A percentile compares a stretch with the other conserved stretches of the same genome.
Evolutionary conservation across 30 jellyfish, hydroid and myxozoan genomes (phyloP).

Genomic region (Aurelia aurita complex sp. Pacific): DNA sequence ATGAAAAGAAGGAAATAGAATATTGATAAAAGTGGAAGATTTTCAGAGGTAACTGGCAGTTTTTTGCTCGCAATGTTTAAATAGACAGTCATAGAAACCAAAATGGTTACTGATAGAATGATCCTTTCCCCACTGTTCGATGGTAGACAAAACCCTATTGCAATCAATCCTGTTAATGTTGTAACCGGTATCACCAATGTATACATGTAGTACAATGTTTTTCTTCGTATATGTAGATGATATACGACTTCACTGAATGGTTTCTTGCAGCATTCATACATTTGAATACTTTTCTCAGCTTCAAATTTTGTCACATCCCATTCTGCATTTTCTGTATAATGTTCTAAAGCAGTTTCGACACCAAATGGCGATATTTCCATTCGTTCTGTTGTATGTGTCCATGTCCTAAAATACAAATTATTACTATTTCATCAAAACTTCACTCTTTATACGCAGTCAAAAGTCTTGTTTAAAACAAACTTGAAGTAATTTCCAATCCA

Average conservation of each 20-base stretch:
- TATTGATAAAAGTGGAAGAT: conserved; percentile 69
- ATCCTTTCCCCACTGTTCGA: conserved; percentile 82
- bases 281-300: conserved; percentile 22
- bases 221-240: conserved; percentile 61
- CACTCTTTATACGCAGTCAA: too few relatives aligned
- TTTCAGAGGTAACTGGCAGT: conserved; percentile 81
- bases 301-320: conserved; percentile 71
- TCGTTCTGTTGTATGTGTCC: conserved; percentile 44
- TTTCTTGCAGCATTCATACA: conserved; percentile 60
- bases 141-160: conserved; percentile 70
- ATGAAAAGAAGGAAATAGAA: conserved; percentile 61
- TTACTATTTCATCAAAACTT: background rate
- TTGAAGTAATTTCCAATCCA: too few relatives aligned
- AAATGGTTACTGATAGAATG: conserved; percentile 60
- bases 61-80: conserved; percentile 68
- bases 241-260: conserved; percentile 73
- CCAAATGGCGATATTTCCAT: conserved; percentile 39
- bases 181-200: conserved; percentile 74
- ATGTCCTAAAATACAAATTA: conserved; percentile 37
- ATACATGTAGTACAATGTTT: conserved; percentile 73
- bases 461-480: too few relatives aligned
- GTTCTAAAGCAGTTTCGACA: conserved; percentile 26
- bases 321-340: conserved; percentile 68
- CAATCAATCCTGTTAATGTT: conserved; percentile 59
- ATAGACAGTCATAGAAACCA: conserved; percentile 82